Conservation (phyloP, 2,888 invertebrate species). For the Campoplex nolae region DNA sequence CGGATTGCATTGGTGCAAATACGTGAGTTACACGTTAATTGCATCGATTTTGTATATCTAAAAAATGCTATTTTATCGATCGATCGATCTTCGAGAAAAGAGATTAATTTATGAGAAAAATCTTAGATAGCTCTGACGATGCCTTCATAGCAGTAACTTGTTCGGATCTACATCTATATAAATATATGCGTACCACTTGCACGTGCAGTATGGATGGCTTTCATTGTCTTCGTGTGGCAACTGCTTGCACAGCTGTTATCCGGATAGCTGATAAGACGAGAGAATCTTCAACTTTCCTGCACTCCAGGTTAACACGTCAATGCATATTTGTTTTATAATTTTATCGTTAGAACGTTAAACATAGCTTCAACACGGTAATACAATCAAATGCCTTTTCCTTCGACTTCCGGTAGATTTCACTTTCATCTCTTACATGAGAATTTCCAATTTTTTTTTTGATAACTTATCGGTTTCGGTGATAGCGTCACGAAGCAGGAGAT, state of each 20-base stretch:
- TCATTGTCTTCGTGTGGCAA: constrained; percentile 75
- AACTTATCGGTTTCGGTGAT: constrained; percentile 30
- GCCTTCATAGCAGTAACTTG: constrained; percentile 13
- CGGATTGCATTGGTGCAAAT: not conserved
- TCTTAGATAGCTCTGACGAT: constrained; percentile 47
- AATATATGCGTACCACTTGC: not conserved
- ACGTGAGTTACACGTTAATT: not conserved
- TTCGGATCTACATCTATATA: constrained; percentile 5
- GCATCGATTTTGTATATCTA: no score
- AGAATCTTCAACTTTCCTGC: constrained; percentile 53
- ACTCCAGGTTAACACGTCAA: constrained; percentile 3
- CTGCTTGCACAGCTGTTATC: constrained; percentile 79
- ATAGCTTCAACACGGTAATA: not conserved
- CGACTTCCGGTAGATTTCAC: constrained; percentile 33
- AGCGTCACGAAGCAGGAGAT: constrained; percentile 30
- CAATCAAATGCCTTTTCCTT: not conserved
- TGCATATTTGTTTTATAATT: constrained; percentile 21
- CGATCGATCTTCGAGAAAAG: constrained; percentile 47
- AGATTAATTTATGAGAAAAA: no score
- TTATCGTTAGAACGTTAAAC: not conserved
- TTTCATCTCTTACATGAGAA: not conserved
- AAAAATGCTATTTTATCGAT: not conserved
- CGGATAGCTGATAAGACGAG: constrained; percentile 70
- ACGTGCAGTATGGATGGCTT: constrained; percentile 43
- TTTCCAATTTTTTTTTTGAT: constrained; percentile 4